Conservation (phyloP, 2,888 invertebrate species). For the Tetragonula carbonaria region DNA sequence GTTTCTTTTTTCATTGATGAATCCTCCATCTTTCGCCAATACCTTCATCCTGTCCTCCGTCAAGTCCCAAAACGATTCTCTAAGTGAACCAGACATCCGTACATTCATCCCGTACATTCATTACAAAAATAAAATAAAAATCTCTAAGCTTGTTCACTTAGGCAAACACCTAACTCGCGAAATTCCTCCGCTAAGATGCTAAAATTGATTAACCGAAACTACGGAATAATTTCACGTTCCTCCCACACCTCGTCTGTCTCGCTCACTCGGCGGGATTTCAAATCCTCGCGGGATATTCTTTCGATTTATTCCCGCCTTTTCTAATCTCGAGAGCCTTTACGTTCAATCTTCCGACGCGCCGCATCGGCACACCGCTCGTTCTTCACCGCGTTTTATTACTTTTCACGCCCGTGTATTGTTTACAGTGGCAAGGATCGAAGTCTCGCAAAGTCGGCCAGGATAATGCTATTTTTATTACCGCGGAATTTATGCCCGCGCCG, state of each 20-base stretch:
- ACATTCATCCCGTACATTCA: too few species aligned
- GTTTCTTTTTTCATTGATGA: too few species aligned
- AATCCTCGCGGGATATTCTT: neutral
- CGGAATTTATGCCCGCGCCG: slow-evolving; percentile 22
- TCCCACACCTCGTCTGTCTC: neutral
- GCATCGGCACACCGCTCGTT: neutral
- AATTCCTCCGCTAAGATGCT: too few species aligned
- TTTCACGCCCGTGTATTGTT: slow-evolving; percentile 15
- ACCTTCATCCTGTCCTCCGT: too few species aligned
- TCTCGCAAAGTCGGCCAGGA: neutral
- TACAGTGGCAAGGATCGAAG: slow-evolving; percentile 15
- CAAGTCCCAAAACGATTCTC: too few species aligned
- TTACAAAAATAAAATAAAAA: too few species aligned
- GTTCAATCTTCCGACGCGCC: slow-evolving; percentile 6
- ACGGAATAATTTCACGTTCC: neutral
- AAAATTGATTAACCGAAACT: too few species aligned
- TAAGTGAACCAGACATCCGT: too few species aligned
- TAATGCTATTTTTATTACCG: slow-evolving; percentile 44
- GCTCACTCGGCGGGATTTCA: neutral
- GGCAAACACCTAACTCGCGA: too few species aligned
- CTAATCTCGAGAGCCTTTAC: slow-evolving; percentile 14
- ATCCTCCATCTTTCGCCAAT: too few species aligned
- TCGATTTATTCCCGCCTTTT: slow-evolving; percentile 25
- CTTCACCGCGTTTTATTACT: slow-evolving; percentile 13
- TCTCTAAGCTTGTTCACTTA: too few species aligned